Evolutionary conservation across 2,888 invertebrate species (phyloP).

Genomic region (Gisinianus flammeolus): DNA sequence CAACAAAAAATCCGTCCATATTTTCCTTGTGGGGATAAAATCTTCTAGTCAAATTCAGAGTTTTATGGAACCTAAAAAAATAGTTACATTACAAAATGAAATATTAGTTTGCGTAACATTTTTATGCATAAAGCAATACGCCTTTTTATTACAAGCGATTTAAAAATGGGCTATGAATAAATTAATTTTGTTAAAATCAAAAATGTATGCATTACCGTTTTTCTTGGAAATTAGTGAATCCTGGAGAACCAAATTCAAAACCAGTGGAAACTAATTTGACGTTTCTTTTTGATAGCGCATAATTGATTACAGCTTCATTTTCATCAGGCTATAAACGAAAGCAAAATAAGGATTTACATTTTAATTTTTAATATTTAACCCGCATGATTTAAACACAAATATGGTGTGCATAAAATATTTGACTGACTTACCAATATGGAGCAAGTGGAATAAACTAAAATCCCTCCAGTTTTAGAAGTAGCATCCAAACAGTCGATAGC

Average conservation of each 20-base stretch:
- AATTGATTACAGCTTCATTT: constrained; percentile 97
- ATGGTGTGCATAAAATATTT: background rate
- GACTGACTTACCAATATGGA: constrained; percentile 75
- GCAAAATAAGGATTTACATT: background rate
- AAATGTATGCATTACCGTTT: constrained; percentile 61
- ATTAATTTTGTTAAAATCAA: no score
- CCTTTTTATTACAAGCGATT: background rate
- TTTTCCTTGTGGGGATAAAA: constrained; percentile 99
- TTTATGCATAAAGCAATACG: background rate
- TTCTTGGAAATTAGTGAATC: constrained; percentile 86
- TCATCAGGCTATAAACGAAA: constrained; percentile 79
- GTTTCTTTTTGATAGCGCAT: constrained; percentile 84
- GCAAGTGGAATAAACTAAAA: constrained; percentile 98
- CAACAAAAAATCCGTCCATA: constrained; percentile 99
- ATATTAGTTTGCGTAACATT: background rate
- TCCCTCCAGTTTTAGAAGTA: constrained; percentile 89
- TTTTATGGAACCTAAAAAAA: constrained; percentile 83
- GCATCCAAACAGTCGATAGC: constrained; percentile 98
- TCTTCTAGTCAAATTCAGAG: constrained; percentile 82
- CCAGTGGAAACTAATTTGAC: constrained; percentile 91
- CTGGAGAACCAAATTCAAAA: constrained; percentile 93
- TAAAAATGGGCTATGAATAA: no score
- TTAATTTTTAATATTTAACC: background rate
- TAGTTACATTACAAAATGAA: constrained; percentile 24
- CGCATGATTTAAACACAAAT: background rate